Evolutionary conservation across 2,797 vertebrate species (phyloP).

Genomic region (Semaprochilodus insignis): DNA sequence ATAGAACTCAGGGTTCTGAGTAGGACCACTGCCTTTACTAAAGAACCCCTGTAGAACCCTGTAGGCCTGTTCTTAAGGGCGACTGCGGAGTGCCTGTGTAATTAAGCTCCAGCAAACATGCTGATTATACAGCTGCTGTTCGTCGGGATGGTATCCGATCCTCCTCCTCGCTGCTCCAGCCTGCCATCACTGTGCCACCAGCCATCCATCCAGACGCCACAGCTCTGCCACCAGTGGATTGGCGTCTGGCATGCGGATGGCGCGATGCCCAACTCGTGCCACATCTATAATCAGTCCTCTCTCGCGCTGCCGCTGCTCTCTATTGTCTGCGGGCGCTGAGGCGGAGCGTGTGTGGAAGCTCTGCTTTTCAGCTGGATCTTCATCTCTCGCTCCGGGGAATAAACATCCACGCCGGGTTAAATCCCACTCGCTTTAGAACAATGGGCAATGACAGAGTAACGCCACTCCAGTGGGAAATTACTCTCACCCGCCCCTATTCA

Average conservation of each 20-base stretch:
- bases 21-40: too few relatives aligned
- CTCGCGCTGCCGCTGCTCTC: conserved; percentile 56
- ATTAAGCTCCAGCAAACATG: background rate
- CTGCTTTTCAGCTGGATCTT: conserved; percentile 62
- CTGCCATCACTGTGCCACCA: conserved; percentile 7
- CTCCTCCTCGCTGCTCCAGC: background rate
- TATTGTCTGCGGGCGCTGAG: conserved; percentile 59
- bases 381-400: conserved; percentile 57
- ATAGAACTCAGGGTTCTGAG: too few relatives aligned
- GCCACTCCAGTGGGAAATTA: conserved; percentile 51
- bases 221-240: background rate
- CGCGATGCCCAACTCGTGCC: conserved; percentile 46
- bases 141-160: background rate
- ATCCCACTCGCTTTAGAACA: conserved; percentile 40
- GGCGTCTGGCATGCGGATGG: conserved; percentile 52
- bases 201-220: conserved; percentile 5
- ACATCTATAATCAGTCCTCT: conserved; percentile 47
- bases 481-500: conserved; percentile 50
- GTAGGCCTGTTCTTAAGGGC: background rate
- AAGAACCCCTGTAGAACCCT: background rate
- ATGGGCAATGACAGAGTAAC: conserved; percentile 53
- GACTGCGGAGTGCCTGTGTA: background rate
- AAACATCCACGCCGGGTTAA: conserved; percentile 61
- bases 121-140: conserved; percentile 5
- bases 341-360: conserved; percentile 65